Evolutionary conservation across 2,888 invertebrate species (phyloP).

Genomic region (Liodrosophila aerea): DNA sequence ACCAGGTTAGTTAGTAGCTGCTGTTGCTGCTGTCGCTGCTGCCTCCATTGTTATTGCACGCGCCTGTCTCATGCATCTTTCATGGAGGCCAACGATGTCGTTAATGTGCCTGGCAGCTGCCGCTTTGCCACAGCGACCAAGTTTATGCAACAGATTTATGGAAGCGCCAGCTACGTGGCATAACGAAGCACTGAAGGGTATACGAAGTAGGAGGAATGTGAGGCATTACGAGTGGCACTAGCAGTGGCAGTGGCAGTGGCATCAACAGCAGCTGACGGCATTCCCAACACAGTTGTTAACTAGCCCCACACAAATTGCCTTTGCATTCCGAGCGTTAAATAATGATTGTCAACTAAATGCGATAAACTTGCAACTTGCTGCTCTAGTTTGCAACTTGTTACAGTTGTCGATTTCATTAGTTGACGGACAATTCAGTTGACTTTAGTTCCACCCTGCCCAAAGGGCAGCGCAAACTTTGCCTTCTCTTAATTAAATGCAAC

Average conservation of each 20-base stretch:
- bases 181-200: conserved; percentile 20
- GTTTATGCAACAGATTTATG: conserved; percentile 76
- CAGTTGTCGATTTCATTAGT: conserved; percentile 28
- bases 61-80: conserved; percentile 68
- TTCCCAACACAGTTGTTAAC: conserved; percentile 42
- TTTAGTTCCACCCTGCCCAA: neutral
- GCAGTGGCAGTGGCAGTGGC: conserved; percentile 2
- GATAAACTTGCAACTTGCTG: conserved; percentile 22
- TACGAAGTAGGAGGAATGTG: neutral
- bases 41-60: conserved; percentile 42
- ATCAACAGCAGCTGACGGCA: conserved; percentile 35
- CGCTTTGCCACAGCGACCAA: conserved; percentile 27
- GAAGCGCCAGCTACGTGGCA: conserved; percentile 57
- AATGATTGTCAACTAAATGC: conserved; percentile 41
- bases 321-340: conserved; percentile 39
- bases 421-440: neutral
- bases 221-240: conserved; percentile 1
- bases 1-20: conserved; percentile 10
- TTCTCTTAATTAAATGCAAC: conserved; percentile 56
- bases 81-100: conserved; percentile 48
- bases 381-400: conserved; percentile 19
- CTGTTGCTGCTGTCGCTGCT: conserved; percentile 1
- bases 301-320: conserved; percentile 39
- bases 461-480: conserved; percentile 26
- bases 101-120: conserved; percentile 59